Evolutionary conservation across 2,113 vertebrate species (phyloP).

Genomic region (Raja brachyura): DNA sequence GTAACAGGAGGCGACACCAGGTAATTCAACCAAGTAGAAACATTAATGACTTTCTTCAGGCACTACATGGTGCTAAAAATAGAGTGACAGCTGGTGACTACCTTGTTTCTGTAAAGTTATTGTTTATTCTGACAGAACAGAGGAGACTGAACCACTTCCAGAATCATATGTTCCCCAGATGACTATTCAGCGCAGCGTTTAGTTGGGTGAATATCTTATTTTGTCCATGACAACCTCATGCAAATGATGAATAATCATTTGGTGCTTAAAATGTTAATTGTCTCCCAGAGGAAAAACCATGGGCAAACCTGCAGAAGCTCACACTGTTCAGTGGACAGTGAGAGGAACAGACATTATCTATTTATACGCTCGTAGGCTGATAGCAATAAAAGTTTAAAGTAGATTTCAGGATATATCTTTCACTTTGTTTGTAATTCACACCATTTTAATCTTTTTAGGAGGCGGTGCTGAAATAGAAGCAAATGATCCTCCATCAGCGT

Average conservation of each 20-base stretch:
- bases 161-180: neutral
- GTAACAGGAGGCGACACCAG: neutral
- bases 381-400: neutral
- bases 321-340: neutral
- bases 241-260: neutral
- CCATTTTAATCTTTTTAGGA: neutral
- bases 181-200: neutral
- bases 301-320: neutral
- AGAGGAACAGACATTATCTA: slow-evolving; percentile 8
- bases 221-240: neutral
- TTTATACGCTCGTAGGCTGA: neutral
- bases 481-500: neutral
- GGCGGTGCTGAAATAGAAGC: neutral
- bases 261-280: slow-evolving; percentile 11
- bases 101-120: neutral
- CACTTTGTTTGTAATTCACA: slow-evolving; percentile 18
- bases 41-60: neutral
- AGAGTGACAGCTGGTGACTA: slow-evolving; percentile 2
- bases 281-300: neutral
- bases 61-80: neutral
- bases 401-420: slow-evolving; percentile 18
- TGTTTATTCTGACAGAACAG: neutral
- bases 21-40: slow-evolving; percentile 4
- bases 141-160: neutral
- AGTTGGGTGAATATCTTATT: neutral